Percentiles rank a stretch among this genome's conserved stretches.
Conservation (phyloP, 2,888 invertebrate genomes). For the Anthophora plumipes region DNA sequence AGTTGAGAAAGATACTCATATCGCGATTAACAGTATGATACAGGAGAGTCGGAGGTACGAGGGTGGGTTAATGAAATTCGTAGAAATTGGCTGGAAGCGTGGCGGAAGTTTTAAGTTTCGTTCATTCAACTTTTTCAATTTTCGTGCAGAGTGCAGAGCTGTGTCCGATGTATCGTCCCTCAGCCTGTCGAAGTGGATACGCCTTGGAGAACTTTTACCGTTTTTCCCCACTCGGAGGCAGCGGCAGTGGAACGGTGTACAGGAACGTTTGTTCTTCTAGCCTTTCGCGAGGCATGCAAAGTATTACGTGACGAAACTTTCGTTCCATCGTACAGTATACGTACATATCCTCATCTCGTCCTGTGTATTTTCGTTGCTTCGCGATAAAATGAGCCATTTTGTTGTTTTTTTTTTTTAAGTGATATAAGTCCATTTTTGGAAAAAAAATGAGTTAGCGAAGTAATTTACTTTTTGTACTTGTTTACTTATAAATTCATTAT, state of each 20-base stretch:
- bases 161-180: slow-evolving; percentile 44
- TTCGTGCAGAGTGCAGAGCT: slow-evolving; percentile 53
- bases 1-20: neutral
- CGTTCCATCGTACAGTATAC: neutral
- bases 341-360: neutral
- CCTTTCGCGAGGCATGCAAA: slow-evolving; percentile 32
- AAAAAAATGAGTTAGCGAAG: no score
- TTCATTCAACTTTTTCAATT: slow-evolving; percentile 62
- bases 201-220: slow-evolving; percentile 38
- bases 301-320: slow-evolving; percentile 8
- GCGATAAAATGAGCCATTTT: no score
- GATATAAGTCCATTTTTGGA: no score
- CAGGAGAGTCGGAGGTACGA: no score
- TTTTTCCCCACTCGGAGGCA: neutral
- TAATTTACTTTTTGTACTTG: no score
- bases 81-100: slow-evolving; percentile 4
- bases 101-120: slow-evolving; percentile 33
- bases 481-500: no score
- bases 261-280: slow-evolving; percentile 26
- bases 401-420: no score
- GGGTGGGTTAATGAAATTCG: slow-evolving; percentile 42
- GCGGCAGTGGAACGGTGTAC: slow-evolving; percentile 1
- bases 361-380: neutral
- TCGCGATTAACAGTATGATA: neutral
- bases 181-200: slow-evolving; percentile 32